Evolutionary conservation across 1,140 invertebrate species (phyloP).

Genomic region (Diabrotica undecimpunctata): DNA sequence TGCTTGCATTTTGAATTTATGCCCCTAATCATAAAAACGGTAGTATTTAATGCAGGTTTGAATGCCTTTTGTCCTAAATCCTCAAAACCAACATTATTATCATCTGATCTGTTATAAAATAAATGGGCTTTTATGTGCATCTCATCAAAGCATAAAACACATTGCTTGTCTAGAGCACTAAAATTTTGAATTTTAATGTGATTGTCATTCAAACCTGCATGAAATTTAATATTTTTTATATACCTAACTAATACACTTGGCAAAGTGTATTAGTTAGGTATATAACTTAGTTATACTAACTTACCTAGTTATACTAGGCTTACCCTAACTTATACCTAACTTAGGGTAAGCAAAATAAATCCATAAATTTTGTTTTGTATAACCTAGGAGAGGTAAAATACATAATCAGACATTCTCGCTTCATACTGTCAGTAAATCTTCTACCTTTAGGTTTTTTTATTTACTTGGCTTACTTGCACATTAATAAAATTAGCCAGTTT

Average conservation of each 20-base stretch:
- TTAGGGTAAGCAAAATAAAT: slow-evolving; percentile 5
- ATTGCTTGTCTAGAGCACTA: too few relatives aligned
- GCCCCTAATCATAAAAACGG: slow-evolving; percentile 24
- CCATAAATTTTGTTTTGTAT: slow-evolving; percentile 5
- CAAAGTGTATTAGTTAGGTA: too few relatives aligned
- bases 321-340: too few relatives aligned
- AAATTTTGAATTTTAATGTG: too few relatives aligned
- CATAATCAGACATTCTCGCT: slow-evolving; percentile 2
- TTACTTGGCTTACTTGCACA: slow-evolving; percentile 4
- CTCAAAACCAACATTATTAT: slow-evolving; percentile 32
- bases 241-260: not conserved
- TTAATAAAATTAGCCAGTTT: slow-evolving; percentile 8
- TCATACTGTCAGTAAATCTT: not conserved
- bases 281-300: too few relatives aligned
- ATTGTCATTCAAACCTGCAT: slow-evolving; percentile 6
- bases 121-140: slow-evolving; percentile 28
- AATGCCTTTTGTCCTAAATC: slow-evolving; percentile 27
- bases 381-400: slow-evolving; percentile 10
- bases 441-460: slow-evolving; percentile 8
- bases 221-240: slow-evolving; percentile 4
- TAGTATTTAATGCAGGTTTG: slow-evolving; percentile 20
- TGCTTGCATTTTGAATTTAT: slow-evolving; percentile 34
- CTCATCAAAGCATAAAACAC: slow-evolving; percentile 26
- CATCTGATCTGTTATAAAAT: slow-evolving; percentile 21
- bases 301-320: too few relatives aligned